phyloP scores from a whole-genome alignment of 2,797 vertebrate genomes.

The Notolepis coatsorum region DNA sequence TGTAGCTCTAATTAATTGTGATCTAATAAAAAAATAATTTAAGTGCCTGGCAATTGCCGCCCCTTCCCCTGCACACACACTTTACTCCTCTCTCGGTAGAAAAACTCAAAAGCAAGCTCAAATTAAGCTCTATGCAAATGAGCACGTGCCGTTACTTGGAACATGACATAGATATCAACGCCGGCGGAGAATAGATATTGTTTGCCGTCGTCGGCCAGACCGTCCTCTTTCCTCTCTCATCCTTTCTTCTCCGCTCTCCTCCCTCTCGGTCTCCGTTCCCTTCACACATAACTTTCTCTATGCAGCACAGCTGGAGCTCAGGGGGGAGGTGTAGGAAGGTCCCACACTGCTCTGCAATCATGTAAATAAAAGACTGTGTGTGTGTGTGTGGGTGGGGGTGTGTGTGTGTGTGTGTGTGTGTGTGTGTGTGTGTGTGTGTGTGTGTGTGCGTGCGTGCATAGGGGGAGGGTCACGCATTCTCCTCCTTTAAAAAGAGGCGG shows the following conservation, averaged over 20 bases:
- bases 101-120: not conserved
- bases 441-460: not conserved
- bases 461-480: conserved; percentile 43
- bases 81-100: not conserved
- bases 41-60: no score
- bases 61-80: not conserved
- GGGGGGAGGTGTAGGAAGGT: conserved; percentile 11
- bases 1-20: no score
- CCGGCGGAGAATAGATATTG: not conserved
- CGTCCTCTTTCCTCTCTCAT: not conserved
- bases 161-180: not conserved
- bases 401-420: conserved; percentile 16
- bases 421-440: conserved; percentile 8
- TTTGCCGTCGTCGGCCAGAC: not conserved
- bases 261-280: not conserved
- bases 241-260: not conserved
- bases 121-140: not conserved
- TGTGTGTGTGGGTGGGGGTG: conserved; percentile 15
- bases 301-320: conserved; percentile 11
- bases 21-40: not conserved
- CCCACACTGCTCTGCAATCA: conserved; percentile 42
- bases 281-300: conserved; percentile 10
- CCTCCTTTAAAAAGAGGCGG: conserved; percentile 57
- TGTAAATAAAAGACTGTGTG: conserved; percentile 41
- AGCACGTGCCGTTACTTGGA: not conserved